Conservation (phyloP, 2,888 invertebrate species). For the Melieria picta region DNA sequence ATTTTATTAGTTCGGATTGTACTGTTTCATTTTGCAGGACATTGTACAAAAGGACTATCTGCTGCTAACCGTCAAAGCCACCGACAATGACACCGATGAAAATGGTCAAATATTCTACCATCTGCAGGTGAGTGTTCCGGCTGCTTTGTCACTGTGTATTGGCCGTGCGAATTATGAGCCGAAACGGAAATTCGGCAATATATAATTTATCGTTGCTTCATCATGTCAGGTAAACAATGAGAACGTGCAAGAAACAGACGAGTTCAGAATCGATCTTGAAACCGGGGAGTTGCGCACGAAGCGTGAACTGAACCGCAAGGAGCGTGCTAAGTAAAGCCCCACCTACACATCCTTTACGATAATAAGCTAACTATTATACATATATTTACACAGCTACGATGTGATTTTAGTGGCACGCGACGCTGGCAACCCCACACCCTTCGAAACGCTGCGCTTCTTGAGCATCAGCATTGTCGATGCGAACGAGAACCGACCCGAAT, state of each 20-base stretch:
- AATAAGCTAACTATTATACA: neutral
- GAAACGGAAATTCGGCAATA: too few relatives aligned
- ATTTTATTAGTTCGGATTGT: neutral
- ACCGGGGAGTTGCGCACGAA: conserved; percentile 85
- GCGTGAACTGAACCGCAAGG: conserved; percentile 82
- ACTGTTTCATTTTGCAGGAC: conserved; percentile 68
- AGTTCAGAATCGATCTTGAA: conserved; percentile 81
- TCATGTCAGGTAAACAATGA: conserved; percentile 67
- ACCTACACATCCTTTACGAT: neutral
- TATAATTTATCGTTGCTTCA: too few relatives aligned
- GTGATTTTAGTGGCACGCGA: conserved; percentile 84
- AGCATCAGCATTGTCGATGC: conserved; percentile 81
- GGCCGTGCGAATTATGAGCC: too few relatives aligned
- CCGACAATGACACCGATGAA: conserved; percentile 83
- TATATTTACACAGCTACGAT: conserved; percentile 66
- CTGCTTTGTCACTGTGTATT: too few relatives aligned
- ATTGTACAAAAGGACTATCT: conserved; percentile 79
- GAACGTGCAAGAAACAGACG: conserved; percentile 81
- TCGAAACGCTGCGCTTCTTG: conserved; percentile 80
- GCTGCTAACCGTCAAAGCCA: conserved; percentile 83
- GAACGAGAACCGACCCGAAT: conserved; percentile 84
- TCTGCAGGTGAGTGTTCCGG: conserved; percentile 70
- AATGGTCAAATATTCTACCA: conserved; percentile 88
- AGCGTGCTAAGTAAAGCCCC: conserved; percentile 67
- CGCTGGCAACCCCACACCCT: conserved; percentile 82